A percentile compares a stretch with the other conserved stretches of the same genome.
Evolutionary conservation across 2,888 invertebrate species (phyloP).

Genomic region (Leucoma salicis): DNA sequence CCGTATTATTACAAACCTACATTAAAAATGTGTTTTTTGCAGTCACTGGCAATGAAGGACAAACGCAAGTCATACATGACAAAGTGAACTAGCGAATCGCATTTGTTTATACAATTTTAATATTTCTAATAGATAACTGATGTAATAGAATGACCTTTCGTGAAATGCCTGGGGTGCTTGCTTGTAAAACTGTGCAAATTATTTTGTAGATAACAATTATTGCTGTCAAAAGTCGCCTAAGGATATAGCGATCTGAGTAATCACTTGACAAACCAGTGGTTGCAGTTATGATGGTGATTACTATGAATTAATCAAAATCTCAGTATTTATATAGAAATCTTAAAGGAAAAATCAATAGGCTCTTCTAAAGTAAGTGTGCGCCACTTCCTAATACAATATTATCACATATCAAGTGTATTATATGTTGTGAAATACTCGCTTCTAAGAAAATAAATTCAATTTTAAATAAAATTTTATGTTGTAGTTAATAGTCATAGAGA

Average conservation of each 20-base stretch:
- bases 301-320: no score
- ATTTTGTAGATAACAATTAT: conserved; percentile 9
- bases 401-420: no score
- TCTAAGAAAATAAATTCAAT: no score
- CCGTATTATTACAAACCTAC: no score
- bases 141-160: conserved; percentile 22
- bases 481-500: no score
- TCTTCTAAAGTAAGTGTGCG: no score
- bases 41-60: not conserved
- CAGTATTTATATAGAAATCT: no score
- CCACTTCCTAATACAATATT: no score
- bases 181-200: conserved; percentile 8
- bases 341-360: no score
- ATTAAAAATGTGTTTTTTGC: not conserved
- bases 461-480: no score
- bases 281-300: no score
- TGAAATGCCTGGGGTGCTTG: conserved; percentile 11
- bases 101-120: conserved; percentile 9
- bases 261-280: not conserved
- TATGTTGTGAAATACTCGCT: no score
- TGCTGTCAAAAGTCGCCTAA: conserved; percentile 3
- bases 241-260: conserved; percentile 3
- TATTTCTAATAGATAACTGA: conserved; percentile 11
- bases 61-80: conserved; percentile 2
- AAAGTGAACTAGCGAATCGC: conserved; percentile 15